Evolutionary conservation across 2,888 invertebrate genomes (phyloP), one percentile per base, ranked within the genome.

Genomic region (Venusia cambrica): DNA sequence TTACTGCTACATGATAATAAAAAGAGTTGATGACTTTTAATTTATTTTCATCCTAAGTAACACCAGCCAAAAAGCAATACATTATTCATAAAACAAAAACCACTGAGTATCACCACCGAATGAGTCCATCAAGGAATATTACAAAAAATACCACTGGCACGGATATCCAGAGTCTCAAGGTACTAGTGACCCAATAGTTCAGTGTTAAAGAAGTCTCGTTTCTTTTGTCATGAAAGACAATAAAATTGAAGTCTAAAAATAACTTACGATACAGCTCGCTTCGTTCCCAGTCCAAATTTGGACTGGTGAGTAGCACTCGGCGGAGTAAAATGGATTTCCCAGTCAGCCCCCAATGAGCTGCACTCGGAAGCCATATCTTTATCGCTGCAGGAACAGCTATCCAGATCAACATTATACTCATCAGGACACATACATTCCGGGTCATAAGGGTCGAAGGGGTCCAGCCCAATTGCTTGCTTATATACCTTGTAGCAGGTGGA

Each of bases 301-400:
- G n/a, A 6, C 5, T 30, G 17, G 5, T 29, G 19, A 8, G 21
- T 26, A 26, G 59, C 54, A 39, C 47, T 61, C 0, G 83, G 81
- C 5, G 80, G 81, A 1, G 80, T 70, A 39, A 79, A 85, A 31
- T 78, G 75, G 28, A 85, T 62, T 45, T 83, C 83, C 83, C 83
- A 85, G 39, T 85, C 75, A 1, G 78, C 47, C 33, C 75, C 77
- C 16, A 78, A 52, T 1, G 79, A 81, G 33, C 69, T 70, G 21
- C 62, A 65, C n/a, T 66, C 63, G 1, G 79, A 71, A 20, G 53
- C 63, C 1, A 50, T 31, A 16, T 62, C 58, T 1, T 66, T 63
- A 3, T 57, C 56, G 45, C 60, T 66, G n/a, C 32, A 38, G 1
- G 66, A 69, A 41, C 61, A 73, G 32, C 58, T 63, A 1, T 53